phyloP scores from a whole-genome alignment of 2,888 invertebrate genomes.

The Marronus borbonicus region DNA sequence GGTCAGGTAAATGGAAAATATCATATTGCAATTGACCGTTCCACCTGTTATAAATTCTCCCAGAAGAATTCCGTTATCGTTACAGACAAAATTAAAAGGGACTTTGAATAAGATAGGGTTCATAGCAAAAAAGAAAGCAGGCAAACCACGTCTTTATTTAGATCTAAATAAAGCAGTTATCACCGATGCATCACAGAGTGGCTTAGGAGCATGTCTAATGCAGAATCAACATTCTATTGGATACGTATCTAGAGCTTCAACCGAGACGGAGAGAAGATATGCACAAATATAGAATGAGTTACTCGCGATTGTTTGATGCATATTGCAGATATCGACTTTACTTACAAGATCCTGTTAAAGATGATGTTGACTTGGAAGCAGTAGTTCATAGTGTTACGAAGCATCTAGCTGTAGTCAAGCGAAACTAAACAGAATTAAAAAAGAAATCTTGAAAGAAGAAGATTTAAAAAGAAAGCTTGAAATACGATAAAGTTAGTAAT shows the following conservation, averaged over 20 bases:
- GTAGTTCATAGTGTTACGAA: conserved; percentile 19
- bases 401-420: conserved; percentile 25
- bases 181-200: too few species aligned
- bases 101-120: not conserved
- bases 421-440: conserved; percentile 5
- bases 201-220: too few species aligned
- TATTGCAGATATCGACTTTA: conserved; percentile 21
- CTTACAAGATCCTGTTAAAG: conserved; percentile 10
- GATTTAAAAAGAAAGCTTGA: not conserved
- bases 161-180: too few species aligned
- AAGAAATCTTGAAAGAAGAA: not conserved
- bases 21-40: conserved; percentile 10
- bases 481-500: conserved; percentile 1
- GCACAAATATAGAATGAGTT: not conserved
- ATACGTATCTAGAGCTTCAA: too few species aligned
- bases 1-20: conserved; percentile 1
- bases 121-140: too few species aligned
- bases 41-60: conserved; percentile 11
- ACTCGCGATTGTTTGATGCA: conserved; percentile 42
- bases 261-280: too few species aligned
- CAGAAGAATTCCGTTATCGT: conserved; percentile 21
- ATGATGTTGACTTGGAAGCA: conserved; percentile 19
- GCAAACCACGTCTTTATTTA: too few species aligned
- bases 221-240: too few species aligned
- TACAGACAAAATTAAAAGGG: conserved; percentile 9